These are phyloP conservation scores for Notolepis coatsorum DNA, from an alignment of 2,797 vertebrate genomes.

Conservation along the genomic window DNA sequence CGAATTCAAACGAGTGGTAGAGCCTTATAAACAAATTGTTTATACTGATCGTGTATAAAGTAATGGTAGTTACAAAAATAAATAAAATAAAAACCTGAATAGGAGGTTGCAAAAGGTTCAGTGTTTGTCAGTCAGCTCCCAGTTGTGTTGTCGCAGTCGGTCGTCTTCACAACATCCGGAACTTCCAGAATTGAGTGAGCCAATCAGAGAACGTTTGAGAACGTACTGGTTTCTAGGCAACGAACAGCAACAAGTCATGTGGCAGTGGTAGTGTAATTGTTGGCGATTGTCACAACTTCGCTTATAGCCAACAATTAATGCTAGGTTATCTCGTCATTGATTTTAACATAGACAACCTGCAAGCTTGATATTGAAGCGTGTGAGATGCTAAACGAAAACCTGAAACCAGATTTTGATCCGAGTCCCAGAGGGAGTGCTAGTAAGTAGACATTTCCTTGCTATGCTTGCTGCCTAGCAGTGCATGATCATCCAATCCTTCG, in stretches of 20 bases:
- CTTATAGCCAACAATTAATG: too few species aligned
- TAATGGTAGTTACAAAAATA: not conserved
- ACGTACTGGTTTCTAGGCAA: slow-evolving; percentile 68
- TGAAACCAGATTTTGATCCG: not conserved
- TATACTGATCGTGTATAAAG: accelerated
- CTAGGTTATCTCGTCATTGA: too few species aligned
- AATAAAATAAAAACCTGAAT: not conserved
- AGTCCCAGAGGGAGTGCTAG: slow-evolving; percentile 6
- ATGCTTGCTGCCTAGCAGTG: too few species aligned
- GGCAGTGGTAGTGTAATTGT: not conserved
- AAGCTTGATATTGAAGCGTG: not conserved
- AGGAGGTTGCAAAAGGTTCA: not conserved
- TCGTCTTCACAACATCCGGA: slow-evolving; percentile 49
- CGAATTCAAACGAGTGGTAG: not conserved
- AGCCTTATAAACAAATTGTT: not conserved
- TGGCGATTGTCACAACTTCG: not conserved
- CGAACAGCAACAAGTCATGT: slow-evolving; percentile 52
- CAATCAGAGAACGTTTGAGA: slow-evolving; percentile 47
- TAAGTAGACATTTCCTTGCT: slow-evolving; percentile 19
- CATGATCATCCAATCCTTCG: not conserved
- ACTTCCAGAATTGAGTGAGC: slow-evolving; percentile 52
- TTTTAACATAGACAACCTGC: not conserved
- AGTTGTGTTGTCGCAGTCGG: not conserved
- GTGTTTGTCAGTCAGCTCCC: slow-evolving; percentile 27
- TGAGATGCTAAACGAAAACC: not conserved